Percentiles rank a stretch among this genome's conserved stretches.
Conservation (phyloP, 2,113 vertebrate genomes). For the Odontesthes bonariensis region DNA sequence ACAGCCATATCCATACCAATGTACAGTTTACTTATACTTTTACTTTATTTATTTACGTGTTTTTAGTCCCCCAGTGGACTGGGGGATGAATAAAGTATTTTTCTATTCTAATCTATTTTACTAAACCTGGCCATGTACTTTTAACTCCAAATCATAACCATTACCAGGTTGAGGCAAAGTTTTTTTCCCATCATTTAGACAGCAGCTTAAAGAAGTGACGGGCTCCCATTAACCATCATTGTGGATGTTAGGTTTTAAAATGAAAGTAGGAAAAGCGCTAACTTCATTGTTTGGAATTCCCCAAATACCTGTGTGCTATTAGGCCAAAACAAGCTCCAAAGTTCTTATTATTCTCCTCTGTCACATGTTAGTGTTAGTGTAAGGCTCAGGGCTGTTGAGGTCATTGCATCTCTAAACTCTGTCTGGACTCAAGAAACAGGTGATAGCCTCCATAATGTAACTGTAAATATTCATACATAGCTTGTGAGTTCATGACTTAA, state of each 20-base stretch:
- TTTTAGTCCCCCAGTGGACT: too few relatives aligned
- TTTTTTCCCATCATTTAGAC: too few relatives aligned
- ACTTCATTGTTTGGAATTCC: slow-evolving; percentile 38
- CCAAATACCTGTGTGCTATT: slow-evolving; percentile 15
- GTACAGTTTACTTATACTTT: too few relatives aligned
- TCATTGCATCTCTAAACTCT: neutral
- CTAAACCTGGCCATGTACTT: too few relatives aligned
- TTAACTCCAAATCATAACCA: too few relatives aligned
- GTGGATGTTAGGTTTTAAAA: slow-evolving; percentile 1
- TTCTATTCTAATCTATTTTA: too few relatives aligned
- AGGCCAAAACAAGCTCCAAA: slow-evolving; percentile 7
- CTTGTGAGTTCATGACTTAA: neutral
- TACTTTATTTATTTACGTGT: too few relatives aligned
- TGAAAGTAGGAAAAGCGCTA: slow-evolving; percentile 16
- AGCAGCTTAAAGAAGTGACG: too few relatives aligned
- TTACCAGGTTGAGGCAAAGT: too few relatives aligned
- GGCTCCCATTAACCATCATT: too few relatives aligned
- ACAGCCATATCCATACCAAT: too few relatives aligned
- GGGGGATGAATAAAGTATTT: too few relatives aligned
- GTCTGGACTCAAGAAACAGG: neutral
- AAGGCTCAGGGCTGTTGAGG: neutral
- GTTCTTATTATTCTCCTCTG: neutral
- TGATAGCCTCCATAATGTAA: neutral
- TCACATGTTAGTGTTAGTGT: neutral
- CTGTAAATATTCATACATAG: fast-evolving